These are phyloP conservation scores for Rhodophaea formosa DNA, from an alignment of 2,888 invertebrate genomes.

Conservation along the genomic window DNA sequence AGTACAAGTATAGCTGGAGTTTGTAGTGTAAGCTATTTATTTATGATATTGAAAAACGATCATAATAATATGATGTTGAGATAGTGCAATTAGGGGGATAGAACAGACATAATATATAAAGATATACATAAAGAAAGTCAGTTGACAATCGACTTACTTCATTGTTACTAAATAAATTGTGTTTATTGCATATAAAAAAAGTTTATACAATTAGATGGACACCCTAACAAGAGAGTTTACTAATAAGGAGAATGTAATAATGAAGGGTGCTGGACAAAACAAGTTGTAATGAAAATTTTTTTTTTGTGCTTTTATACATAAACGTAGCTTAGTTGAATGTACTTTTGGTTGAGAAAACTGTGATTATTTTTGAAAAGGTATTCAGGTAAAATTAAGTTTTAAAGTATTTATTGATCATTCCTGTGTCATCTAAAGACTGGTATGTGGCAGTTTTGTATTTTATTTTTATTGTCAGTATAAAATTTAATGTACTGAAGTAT, in stretches of 20 bases:
- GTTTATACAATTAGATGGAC: neutral
- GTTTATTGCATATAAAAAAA: no score
- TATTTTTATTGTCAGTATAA: constrained; percentile 21
- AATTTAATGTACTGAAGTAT: constrained; percentile 28
- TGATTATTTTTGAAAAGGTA: constrained; percentile 28
- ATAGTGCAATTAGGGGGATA: constrained; percentile 13
- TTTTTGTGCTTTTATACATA: constrained; percentile 11
- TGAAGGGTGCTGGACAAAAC: constrained; percentile 16
- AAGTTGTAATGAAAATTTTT: neutral
- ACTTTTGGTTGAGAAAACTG: constrained; percentile 26
- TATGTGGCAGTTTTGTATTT: constrained; percentile 32
- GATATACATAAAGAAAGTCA: neutral
- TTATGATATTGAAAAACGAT: neutral
- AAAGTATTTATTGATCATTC: constrained; percentile 56
- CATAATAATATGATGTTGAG: constrained; percentile 4
- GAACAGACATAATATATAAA: neutral
- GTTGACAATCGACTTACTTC: neutral
- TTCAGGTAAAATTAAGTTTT: constrained; percentile 27
- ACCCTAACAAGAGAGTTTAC: neutral
- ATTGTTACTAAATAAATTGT: no score
- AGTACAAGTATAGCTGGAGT: constrained; percentile 5
- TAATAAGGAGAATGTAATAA: neutral
- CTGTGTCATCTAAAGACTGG: constrained; percentile 40
- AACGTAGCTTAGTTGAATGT: constrained; percentile 17
- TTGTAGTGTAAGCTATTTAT: constrained; percentile 5